phyloP scores from a whole-genome alignment of 1,140 invertebrate genomes.

The Macrobrachium nipponense region DNA sequence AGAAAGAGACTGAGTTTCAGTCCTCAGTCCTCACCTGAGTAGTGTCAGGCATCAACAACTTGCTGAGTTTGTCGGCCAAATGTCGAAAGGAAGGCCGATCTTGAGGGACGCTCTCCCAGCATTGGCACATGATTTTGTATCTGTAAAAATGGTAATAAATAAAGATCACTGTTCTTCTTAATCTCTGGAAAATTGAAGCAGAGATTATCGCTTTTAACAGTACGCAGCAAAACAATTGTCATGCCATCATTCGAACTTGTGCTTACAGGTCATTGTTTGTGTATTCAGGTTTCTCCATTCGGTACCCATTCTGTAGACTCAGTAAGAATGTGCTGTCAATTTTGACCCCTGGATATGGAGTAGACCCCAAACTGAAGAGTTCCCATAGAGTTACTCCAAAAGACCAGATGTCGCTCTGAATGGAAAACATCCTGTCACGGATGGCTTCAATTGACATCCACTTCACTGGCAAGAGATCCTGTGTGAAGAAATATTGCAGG shows the following conservation, averaged over 20 bases:
- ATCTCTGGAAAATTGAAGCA: neutral
- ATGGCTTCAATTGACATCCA: constrained; percentile 73
- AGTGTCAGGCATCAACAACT: no score
- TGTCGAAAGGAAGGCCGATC: no score
- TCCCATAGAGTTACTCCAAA: constrained; percentile 76
- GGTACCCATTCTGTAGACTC: constrained; percentile 84
- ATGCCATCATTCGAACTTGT: neutral
- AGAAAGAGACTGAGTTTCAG: constrained; percentile 69
- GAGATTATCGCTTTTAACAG: neutral
- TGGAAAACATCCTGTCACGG: constrained; percentile 68
- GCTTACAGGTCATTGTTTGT: constrained; percentile 81
- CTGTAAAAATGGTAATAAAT: constrained; percentile 70
- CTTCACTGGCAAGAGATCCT: constrained; percentile 71
- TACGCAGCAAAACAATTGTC: no score
- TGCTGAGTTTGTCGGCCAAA: no score
- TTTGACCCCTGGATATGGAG: constrained; percentile 63
- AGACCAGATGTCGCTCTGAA: constrained; percentile 66
- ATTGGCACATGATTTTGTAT: constrained; percentile 86
- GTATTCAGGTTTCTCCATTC: constrained; percentile 86
- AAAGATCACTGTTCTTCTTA: neutral
- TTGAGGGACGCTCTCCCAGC: constrained; percentile 74
- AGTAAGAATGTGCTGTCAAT: constrained; percentile 45
- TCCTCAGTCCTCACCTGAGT: constrained; percentile 74
- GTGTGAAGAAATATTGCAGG: constrained; percentile 31
- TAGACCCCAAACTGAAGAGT: constrained; percentile 70